phyloP scores from a whole-genome alignment of 2,888 invertebrate genomes.

The Synanthedon tipuliformis region DNA sequence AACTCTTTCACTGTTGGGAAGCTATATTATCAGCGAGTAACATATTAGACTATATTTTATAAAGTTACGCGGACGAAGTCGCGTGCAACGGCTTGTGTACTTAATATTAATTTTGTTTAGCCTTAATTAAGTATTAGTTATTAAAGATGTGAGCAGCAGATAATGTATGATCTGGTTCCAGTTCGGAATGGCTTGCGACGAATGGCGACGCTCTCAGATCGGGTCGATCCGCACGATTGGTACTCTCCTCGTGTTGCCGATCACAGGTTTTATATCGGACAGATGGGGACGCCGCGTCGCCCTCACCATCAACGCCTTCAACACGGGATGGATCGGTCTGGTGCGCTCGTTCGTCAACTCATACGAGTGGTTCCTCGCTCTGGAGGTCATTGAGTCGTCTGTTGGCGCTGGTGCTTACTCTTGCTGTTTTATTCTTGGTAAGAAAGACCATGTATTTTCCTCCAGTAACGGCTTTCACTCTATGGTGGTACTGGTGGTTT shows the following conservation, averaged over 20 bases:
- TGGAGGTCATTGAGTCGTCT: slow-evolving; percentile 79
- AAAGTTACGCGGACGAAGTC: too few species aligned
- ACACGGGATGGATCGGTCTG: slow-evolving; percentile 75
- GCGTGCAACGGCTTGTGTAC: too few species aligned
- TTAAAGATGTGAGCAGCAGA: too few species aligned
- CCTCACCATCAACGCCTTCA: slow-evolving; percentile 71
- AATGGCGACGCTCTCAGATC: slow-evolving; percentile 79
- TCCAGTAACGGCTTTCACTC: too few species aligned
- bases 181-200: slow-evolving; percentile 74
- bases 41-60: too few species aligned
- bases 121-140: too few species aligned
- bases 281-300: slow-evolving; percentile 76
- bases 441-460: slow-evolving; percentile 6
- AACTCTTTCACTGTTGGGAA: too few species aligned
- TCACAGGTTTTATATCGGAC: slow-evolving; percentile 80
- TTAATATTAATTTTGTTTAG: too few species aligned
- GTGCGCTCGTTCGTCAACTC: slow-evolving; percentile 76
- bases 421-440: slow-evolving; percentile 79
- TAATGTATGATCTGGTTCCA: slow-evolving; percentile 23
- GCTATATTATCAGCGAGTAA: too few species aligned
- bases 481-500: too few species aligned
- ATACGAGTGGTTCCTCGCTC: slow-evolving; percentile 75
- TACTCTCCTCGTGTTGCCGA: slow-evolving; percentile 76
- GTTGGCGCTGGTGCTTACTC: slow-evolving; percentile 78
- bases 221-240: slow-evolving; percentile 81